Evolutionary conservation across 2,797 vertebrate species (phyloP), one percentile per base, ranked within the genome.

Genomic region (Phrynocephalus vlangalii): DNA sequence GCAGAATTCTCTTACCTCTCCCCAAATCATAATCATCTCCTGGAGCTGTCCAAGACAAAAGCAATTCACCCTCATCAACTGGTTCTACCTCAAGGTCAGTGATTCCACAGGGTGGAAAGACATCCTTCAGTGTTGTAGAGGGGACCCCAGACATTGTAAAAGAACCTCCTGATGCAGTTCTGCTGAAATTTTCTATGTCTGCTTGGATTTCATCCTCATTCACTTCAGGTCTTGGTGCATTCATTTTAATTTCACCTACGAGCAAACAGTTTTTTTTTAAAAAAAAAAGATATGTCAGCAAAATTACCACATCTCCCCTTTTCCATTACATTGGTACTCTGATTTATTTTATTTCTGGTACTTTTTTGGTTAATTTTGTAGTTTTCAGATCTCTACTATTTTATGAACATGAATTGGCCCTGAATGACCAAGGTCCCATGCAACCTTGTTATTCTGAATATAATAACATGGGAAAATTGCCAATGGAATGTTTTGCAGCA

Each of bases 41-140:
- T 86, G 96, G 95, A 85, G 96, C 96, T 26, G 96, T 97, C 96
- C 96, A 97, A 33, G 86, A 93, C 71, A 97, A 93, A 44, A 92
- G 24, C 86, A 96, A 89, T 10, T 77, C 68, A 22, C 75, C 38
- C 24, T 88, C 92, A 84, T 94, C 68, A 52, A 26, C 68, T 22
- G 33, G 87, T 24, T 10, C 33, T 76, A 94, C 96, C 0, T 81
- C 72, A n/a, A 97, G 94, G 81, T 97, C 96, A 91, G 70, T 94
- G 87, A 97, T 94, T 95, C 86, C 95, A 87, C 84, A 86, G 0
- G 96, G 96, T 85, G 95, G 94, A 28, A 92, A 90, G 44, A 50
- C 8, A 28, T 71, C 70, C 28, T 28, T 0, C 3, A 30, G 15
- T 10, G 0, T 18, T 75, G 3, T 7, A 89, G 82, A 1, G 18